phyloP scores from a whole-genome alignment of 2,113 vertebrate species.

The Strix uralensis region DNA sequence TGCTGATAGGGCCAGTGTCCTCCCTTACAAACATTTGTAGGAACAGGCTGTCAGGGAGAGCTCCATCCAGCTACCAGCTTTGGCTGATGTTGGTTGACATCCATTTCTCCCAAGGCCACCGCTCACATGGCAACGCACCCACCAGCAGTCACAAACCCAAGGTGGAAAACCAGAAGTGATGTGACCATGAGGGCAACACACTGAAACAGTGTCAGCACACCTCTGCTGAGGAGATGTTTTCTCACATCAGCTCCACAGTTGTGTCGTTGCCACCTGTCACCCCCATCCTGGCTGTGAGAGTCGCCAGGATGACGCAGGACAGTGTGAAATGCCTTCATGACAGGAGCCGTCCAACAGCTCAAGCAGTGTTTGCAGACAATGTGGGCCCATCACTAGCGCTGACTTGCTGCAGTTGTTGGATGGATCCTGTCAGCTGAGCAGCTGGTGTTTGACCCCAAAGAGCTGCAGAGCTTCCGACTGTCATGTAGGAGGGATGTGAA shows the following conservation, averaged over 20 bases:
- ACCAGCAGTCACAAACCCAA: background rate
- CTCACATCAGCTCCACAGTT: background rate
- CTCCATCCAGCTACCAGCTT: background rate
- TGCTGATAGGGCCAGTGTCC: background rate
- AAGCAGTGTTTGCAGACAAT: background rate
- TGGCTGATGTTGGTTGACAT: background rate
- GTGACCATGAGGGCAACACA: background rate
- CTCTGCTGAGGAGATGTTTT: background rate
- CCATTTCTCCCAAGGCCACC: background rate
- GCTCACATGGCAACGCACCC: background rate
- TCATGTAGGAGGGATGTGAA: background rate
- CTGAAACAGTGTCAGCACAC: background rate
- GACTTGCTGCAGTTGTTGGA: background rate
- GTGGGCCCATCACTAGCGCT: fast-evolving
- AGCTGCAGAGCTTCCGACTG: background rate
- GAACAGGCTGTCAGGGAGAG: background rate
- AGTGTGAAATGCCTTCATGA: background rate
- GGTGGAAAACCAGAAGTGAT: background rate
- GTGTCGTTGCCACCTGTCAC: background rate
- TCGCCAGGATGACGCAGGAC: background rate
- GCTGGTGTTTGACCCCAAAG: background rate
- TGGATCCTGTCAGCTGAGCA: background rate
- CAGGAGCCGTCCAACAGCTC: background rate
- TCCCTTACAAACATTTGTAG: background rate
- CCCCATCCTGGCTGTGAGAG: background rate